Conservation (phyloP, 2,113 vertebrate species). For the Suncus etruscus region DNA sequence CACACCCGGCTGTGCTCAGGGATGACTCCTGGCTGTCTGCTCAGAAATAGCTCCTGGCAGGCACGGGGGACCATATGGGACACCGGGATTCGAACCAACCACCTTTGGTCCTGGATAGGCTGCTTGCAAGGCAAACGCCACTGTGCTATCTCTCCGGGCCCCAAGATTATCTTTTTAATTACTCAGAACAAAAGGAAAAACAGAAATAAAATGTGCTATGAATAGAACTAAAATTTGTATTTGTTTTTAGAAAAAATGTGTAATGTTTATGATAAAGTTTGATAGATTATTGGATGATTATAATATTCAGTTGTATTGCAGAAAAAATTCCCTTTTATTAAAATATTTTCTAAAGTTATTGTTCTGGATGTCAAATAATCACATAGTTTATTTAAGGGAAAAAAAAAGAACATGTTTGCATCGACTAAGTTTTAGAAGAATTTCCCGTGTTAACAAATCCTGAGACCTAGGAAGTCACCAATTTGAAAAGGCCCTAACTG, state of each 20-base stretch:
- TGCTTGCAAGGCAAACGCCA: too few relatives aligned
- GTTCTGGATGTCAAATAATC: neutral
- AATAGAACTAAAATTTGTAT: neutral
- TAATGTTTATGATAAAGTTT: too few relatives aligned
- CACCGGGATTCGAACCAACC: too few relatives aligned
- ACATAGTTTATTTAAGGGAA: slow-evolving; percentile 28
- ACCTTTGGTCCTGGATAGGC: too few relatives aligned
- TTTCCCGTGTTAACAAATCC: too few relatives aligned
- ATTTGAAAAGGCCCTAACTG: too few relatives aligned
- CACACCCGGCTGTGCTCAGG: too few relatives aligned
- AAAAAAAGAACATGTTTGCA: neutral
- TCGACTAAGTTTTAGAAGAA: neutral
- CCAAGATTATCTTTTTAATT: slow-evolving; percentile 9
- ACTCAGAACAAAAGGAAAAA: slow-evolving; percentile 18
- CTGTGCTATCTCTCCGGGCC: too few relatives aligned
- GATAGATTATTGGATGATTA: slow-evolving; percentile 19
- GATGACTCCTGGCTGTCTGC: too few relatives aligned
- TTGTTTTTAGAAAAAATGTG: slow-evolving; percentile 3
- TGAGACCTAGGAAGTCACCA: too few relatives aligned
- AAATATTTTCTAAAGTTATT: neutral
- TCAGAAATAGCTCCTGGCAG: too few relatives aligned
- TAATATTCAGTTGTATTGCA: slow-evolving; percentile 11
- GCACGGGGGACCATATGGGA: too few relatives aligned
- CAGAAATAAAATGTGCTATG: neutral
- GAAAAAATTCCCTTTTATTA: neutral